These are phyloP conservation scores for Brenthis daphne DNA, from an alignment of 2,888 invertebrate genomes.

Conservation along the genomic window DNA sequence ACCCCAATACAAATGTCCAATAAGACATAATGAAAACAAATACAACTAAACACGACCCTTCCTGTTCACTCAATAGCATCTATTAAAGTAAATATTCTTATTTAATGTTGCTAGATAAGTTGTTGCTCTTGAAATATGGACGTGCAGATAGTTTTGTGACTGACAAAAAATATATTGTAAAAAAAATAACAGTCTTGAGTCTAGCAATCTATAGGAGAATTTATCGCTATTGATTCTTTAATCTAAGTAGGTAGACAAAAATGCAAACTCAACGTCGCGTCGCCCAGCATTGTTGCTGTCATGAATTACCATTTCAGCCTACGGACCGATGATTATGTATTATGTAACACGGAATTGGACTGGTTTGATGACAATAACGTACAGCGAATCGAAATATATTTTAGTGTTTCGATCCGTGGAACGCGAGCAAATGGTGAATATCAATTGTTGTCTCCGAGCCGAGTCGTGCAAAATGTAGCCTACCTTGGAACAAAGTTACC, in stretches of 20 bases:
- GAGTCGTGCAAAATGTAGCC: constrained; percentile 4
- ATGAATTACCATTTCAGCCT: constrained; percentile 74
- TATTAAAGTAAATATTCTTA: constrained; percentile 24
- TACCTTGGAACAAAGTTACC: constrained; percentile 17
- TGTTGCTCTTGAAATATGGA: background rate
- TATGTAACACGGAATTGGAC: constrained; percentile 58
- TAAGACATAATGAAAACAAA: constrained; percentile 43
- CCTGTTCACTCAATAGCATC: constrained; percentile 30
- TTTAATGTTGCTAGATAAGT: constrained; percentile 11
- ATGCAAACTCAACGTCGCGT: constrained; percentile 63
- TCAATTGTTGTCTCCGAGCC: constrained; percentile 23
- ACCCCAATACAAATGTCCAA: constrained; percentile 35
- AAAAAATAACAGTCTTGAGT: background rate
- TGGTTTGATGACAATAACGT: constrained; percentile 59
- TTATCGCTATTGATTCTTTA: no score
- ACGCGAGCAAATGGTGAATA: constrained; percentile 25
- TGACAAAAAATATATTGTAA: background rate
- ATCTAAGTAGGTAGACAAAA: constrained; percentile 55
- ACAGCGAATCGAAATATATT: constrained; percentile 41
- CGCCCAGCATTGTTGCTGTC: constrained; percentile 66
- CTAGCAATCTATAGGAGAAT: background rate
- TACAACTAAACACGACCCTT: constrained; percentile 37
- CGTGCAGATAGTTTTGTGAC: background rate
- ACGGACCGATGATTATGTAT: constrained; percentile 75
- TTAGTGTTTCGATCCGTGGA: constrained; percentile 33